Base-by-base conservation (phyloP, 1,140 invertebrate species). In the Scaptomyza graminum region DNA sequence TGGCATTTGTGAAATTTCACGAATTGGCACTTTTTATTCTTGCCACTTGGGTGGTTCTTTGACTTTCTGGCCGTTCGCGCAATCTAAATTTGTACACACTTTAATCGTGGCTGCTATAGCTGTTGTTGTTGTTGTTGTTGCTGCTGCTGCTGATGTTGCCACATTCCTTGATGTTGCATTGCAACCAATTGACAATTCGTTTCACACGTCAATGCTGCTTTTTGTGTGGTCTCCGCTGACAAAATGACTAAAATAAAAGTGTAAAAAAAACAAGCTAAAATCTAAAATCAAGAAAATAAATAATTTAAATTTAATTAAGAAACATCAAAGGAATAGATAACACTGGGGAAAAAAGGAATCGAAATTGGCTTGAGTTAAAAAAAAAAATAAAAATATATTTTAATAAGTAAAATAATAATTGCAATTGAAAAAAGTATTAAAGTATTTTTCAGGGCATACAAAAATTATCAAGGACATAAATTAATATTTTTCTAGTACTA, bases 1-100 rank as follows among this genome's bases (percentile, higher is more conserved):
- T 82, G 83, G 83, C 80, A 87, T 87, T 87, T 78, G 82, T 70
- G 78, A 87, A 88, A 88, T 88, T 88, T 88, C 83, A 88, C 83
- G 83, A 88, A 88, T 88, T 88, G 83, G 82, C 83, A 88, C 83
- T 88, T 68, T 65, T 67, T 69, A n/a, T n/a, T n/a, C 6, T 31
- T 7, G 5, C 83, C 79, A 89, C 84, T 88, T 88, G 83, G 83
- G 83, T 88, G 83, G 83, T 31, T n/a, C n/a, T 41, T 78, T 31
- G 16, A 60, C 47, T 60, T 55, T 37, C 28, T 28, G 22, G 13
- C 31, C 56, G 16, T 43, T 12, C 37, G 65, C 63, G 69, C 82
- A 41, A 5, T 41, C 37, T 88, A 85, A 87, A 78, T 78, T 75
- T 75, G 69, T 61, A 63, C 67, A 66, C 60, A 79, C 12, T 59